These are phyloP conservation scores for Hanleya hanleyi DNA, from an alignment of 2,888 invertebrate species.

Conservation along the genomic window DNA sequence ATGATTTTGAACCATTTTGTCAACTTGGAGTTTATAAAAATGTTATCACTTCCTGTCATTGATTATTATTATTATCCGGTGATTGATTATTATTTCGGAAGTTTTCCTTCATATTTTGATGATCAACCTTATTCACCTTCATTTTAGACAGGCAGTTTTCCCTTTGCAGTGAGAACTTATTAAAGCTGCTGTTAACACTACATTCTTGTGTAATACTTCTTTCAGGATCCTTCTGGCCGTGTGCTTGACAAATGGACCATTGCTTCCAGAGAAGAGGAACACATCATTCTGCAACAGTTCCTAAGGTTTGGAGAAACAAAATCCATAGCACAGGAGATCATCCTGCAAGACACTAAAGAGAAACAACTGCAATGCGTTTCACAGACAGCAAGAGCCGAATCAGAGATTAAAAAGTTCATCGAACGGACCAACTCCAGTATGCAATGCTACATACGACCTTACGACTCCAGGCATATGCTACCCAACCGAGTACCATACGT, in stretches of 20 bases:
- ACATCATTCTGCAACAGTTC: constrained; percentile 92
- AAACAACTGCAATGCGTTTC: constrained; percentile 60
- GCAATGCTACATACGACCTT: constrained; percentile 65
- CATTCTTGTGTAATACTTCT: no score
- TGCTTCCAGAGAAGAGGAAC: constrained; percentile 90
- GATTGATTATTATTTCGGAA: no score
- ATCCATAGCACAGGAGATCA: constrained; percentile 82
- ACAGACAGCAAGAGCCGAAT: constrained; percentile 72
- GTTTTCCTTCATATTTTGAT: no score
- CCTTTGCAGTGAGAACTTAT: no score
- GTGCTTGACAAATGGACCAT: constrained; percentile 92
- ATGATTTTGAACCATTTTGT: no score
- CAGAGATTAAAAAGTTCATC: constrained; percentile 77
- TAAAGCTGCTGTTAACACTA: no score
- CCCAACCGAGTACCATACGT: constrained; percentile 54
- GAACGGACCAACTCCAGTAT: constrained; percentile 75
- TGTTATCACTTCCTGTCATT: no score
- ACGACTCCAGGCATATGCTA: constrained; percentile 63
- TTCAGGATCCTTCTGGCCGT: constrained; percentile 86
- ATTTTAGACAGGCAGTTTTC: no score
- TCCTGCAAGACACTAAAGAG: constrained; percentile 74
- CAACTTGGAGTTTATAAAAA: no score
- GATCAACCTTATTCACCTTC: no score
- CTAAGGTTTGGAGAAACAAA: constrained; percentile 92
- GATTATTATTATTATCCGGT: no score